phyloP scores from a whole-genome alignment of 1,140 invertebrate genomes.

The Harpegnathos saltator region DNA sequence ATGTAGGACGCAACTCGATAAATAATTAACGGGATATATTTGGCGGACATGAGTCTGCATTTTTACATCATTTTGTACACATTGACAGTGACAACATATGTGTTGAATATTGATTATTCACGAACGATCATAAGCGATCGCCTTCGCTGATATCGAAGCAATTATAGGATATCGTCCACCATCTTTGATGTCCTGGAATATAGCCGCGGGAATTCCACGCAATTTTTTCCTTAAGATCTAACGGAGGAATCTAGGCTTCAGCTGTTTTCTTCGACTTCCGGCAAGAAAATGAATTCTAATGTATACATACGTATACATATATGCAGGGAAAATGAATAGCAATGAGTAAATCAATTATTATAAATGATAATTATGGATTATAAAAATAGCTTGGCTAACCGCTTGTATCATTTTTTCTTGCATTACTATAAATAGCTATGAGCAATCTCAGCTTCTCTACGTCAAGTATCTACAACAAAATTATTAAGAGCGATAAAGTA shows the following conservation, averaged over 20 bases:
- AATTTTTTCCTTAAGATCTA: constrained; percentile 15
- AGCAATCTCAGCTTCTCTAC: background rate
- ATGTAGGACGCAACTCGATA: background rate
- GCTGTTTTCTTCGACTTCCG: constrained; percentile 8
- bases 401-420: background rate
- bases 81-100: background rate
- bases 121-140: constrained; percentile 13
- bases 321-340: background rate
- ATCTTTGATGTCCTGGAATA: constrained; percentile 20
- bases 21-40: background rate
- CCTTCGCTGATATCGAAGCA: constrained; percentile 48
- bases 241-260: background rate
- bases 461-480: background rate
- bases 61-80: background rate
- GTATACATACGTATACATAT: background rate
- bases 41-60: background rate
- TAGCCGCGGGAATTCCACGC: constrained; percentile 46
- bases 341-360: constrained; percentile 2
- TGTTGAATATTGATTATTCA: background rate
- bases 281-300: background rate
- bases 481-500: too few relatives aligned
- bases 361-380: constrained; percentile 11
- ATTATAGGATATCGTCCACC: constrained; percentile 39
- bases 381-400: background rate
- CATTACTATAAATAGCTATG: constrained; percentile 12